These are phyloP conservation scores for Lithophane semibrunnea DNA, from an alignment of 2,888 invertebrate genomes.

Conservation along the genomic window DNA sequence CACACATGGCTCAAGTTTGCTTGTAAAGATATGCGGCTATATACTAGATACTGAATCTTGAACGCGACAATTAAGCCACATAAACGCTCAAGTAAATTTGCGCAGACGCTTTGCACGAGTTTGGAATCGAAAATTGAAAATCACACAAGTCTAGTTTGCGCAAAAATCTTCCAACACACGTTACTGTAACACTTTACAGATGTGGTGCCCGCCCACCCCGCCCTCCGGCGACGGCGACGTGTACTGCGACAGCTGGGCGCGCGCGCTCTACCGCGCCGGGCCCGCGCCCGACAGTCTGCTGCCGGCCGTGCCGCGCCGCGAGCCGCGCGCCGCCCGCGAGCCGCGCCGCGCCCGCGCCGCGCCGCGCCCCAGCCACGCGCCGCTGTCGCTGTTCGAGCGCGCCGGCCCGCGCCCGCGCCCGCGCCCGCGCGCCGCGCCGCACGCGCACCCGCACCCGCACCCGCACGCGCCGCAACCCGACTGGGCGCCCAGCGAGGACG, in stretches of 20 bases:
- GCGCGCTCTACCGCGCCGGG: slow-evolving; percentile 95
- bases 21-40: no score
- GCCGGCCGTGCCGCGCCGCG: slow-evolving; percentile 91
- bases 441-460: slow-evolving; percentile 92
- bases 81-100: no score
- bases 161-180: no score
- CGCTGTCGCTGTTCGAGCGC: slow-evolving; percentile 94
- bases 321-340: slow-evolving; percentile 90
- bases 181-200: slow-evolving; percentile 87
- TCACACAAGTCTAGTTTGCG: no score
- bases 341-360: slow-evolving; percentile 94
- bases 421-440: slow-evolving; percentile 90
- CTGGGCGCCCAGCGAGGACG: slow-evolving; percentile 98
- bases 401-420: slow-evolving; percentile 81
- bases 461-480: slow-evolving; percentile 94
- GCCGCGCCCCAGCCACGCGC: slow-evolving; percentile 90
- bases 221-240: slow-evolving; percentile 98
- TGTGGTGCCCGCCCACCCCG: slow-evolving; percentile 99
- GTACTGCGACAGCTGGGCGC: slow-evolving; percentile 96
- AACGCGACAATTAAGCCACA: no score
- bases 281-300: slow-evolving; percentile 94
- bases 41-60: no score
- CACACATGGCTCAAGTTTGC: no score
- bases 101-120: no score
- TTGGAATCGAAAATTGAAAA: no score